phyloP scores from a whole-genome alignment of 2,797 vertebrate genomes.

The Lateolabrax maculatus region DNA sequence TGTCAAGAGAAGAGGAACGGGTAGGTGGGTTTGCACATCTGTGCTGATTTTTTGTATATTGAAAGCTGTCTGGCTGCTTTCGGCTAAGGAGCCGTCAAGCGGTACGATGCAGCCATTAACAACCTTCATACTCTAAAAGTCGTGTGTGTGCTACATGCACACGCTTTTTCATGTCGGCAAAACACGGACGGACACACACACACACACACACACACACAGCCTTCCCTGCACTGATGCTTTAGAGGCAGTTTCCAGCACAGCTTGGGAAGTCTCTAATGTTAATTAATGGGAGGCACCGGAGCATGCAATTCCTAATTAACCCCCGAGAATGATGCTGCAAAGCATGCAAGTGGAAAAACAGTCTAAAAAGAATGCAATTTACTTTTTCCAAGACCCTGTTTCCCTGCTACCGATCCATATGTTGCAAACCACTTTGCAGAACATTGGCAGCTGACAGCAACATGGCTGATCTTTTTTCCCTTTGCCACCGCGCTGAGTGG shows the following conservation, averaged over 20 bases:
- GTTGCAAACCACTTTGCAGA: constrained; percentile 37
- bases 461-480: constrained; percentile 38
- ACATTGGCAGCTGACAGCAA: constrained; percentile 39
- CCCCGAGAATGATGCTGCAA: constrained; percentile 59
- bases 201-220: background rate
- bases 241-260: constrained; percentile 47
- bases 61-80: constrained; percentile 17
- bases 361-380: constrained; percentile 46
- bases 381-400: constrained; percentile 23
- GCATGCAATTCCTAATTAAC: constrained; percentile 76
- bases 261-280: constrained; percentile 70
- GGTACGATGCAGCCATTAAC: constrained; percentile 37
- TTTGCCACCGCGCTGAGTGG: constrained; percentile 28
- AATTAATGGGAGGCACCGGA: constrained; percentile 75
- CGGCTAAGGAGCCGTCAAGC: constrained; percentile 13
- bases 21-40: background rate
- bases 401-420: constrained; percentile 32
- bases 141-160: background rate
- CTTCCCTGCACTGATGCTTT: constrained; percentile 27
- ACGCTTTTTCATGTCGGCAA: constrained; percentile 24
- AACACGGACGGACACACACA: background rate
- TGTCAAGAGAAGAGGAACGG: background rate
- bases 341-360: constrained; percentile 53
- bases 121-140: constrained; percentile 34
- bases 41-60: background rate